phyloP scores from a whole-genome alignment of 35 echinoderm and acorn worm genomes.

The Hemicentrotus pulcherrimus region DNA sequence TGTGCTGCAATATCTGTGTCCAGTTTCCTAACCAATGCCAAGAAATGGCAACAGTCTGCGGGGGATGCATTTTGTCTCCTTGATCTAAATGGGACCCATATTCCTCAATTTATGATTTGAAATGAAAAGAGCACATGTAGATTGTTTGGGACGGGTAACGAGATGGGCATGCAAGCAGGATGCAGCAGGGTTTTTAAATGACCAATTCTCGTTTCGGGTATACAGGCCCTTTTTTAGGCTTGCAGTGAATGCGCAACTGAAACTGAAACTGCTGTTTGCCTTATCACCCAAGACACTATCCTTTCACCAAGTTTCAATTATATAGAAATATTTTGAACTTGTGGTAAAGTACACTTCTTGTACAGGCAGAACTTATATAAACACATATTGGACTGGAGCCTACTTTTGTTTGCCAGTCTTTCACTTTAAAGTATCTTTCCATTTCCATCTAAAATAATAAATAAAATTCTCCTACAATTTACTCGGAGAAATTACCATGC shows the following conservation, averaged over 20 bases:
- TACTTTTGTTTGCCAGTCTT: neutral
- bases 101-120: conserved; percentile 4
- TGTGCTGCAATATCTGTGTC: neutral
- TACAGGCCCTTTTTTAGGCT: neutral
- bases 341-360: neutral
- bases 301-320: conserved; percentile 16
- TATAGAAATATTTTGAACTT: neutral
- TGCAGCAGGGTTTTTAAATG: neutral
- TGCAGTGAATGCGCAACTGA: neutral
- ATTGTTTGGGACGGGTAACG: neutral
- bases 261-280: neutral
- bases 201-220: neutral
- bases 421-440: neutral
- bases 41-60: conserved; percentile 4
- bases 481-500: neutral
- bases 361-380: neutral
- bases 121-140: conserved; percentile 18
- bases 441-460: neutral
- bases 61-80: neutral
- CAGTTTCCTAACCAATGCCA: conserved; percentile 4
- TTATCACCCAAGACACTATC: neutral
- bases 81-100: conserved; percentile 17
- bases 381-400: neutral
- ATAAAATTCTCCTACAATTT: too few relatives aligned
- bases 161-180: neutral